Conservation (phyloP, 2,888 invertebrate species). For the Tipula unca region DNA sequence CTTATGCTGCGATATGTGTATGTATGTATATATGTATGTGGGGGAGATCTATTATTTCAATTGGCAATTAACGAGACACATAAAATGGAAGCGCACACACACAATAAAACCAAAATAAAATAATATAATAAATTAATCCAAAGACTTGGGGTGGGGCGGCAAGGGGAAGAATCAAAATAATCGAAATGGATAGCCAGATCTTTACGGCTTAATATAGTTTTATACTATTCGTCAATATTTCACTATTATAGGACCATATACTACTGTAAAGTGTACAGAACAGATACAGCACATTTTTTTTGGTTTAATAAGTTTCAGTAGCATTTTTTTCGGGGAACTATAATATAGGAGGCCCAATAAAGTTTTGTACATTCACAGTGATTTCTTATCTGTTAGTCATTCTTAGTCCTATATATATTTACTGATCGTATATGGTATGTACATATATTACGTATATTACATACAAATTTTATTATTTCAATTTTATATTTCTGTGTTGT, state of each 20-base stretch:
- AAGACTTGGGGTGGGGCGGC: too few species aligned
- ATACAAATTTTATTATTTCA: neutral
- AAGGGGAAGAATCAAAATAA: neutral
- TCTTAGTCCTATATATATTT: neutral
- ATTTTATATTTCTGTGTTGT: neutral
- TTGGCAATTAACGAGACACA: constrained; percentile 20
- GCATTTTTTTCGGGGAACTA: neutral
- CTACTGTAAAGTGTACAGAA: neutral
- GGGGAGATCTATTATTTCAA: constrained; percentile 17
- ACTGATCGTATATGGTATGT: neutral
- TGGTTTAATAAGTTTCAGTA: neutral
- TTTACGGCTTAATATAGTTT: neutral
- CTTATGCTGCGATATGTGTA: neutral
- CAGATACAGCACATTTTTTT: neutral
- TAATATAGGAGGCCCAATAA: neutral
- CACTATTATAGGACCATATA: neutral
- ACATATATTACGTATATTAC: neutral
- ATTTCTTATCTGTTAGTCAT: neutral
- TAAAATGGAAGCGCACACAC: neutral
- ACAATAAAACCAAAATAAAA: neutral
- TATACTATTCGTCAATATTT: neutral
- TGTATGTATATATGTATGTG: neutral
- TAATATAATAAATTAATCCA: neutral
- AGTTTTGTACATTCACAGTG: neutral
- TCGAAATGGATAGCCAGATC: neutral